These are phyloP conservation scores for Aurelia sp. DNA, from an alignment of 30 jellyfish, hydroid and myxozoan genomes.

Conservation along the genomic window DNA sequence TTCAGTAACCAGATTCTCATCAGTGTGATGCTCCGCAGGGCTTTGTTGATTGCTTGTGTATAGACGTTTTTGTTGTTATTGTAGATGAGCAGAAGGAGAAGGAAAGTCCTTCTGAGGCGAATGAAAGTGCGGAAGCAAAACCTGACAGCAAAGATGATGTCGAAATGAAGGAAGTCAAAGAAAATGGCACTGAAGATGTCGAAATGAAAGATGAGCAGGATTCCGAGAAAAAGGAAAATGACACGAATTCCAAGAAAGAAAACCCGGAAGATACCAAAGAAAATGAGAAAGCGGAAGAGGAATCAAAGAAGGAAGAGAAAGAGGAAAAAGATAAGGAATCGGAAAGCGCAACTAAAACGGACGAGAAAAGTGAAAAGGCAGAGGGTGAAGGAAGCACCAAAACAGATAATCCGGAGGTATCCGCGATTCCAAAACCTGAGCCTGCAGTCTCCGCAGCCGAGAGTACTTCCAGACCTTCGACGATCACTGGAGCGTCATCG, in stretches of 20 bases:
- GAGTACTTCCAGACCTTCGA: constrained; percentile 28
- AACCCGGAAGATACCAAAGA: background rate
- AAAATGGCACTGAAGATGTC: constrained; percentile 14
- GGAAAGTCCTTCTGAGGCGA: background rate
- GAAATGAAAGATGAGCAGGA: constrained; percentile 16
- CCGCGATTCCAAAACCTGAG: constrained; percentile 33
- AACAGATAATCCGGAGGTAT: constrained; percentile 19
- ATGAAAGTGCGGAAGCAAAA: background rate
- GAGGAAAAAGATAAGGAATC: background rate
- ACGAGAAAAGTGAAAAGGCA: background rate
- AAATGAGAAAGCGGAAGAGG: constrained; percentile 13
- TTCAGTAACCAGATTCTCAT: too few relatives aligned
- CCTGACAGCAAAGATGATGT: background rate
- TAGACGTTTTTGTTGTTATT: background rate
- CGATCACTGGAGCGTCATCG: constrained; percentile 11
- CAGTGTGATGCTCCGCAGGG: too few relatives aligned
- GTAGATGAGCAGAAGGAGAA: constrained; percentile 19
- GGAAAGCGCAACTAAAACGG: background rate
- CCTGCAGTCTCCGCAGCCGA: constrained; percentile 29
- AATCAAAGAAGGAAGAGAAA: constrained; percentile 32
- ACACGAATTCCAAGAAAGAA: constrained; percentile 13
- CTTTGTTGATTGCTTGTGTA: too few relatives aligned
- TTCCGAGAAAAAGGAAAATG: constrained; percentile 35
- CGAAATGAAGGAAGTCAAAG: background rate
- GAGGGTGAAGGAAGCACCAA: constrained; percentile 9